These are phyloP conservation scores for Dichetophora obliterata DNA, from an alignment of 2,888 invertebrate species.

Conservation along the genomic window DNA sequence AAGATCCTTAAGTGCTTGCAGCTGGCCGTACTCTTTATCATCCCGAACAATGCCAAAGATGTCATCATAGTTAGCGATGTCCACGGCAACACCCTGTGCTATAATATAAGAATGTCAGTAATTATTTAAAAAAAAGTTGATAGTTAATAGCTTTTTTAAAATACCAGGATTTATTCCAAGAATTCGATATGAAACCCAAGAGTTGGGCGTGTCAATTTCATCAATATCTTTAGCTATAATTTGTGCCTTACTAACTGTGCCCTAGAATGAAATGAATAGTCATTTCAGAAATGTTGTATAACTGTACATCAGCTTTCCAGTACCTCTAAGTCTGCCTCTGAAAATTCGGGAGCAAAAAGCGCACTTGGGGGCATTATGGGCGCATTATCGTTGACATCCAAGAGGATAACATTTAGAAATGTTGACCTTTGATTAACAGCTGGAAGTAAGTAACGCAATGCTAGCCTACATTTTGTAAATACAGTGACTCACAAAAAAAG, in stretches of 20 bases:
- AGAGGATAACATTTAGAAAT: conserved; percentile 68
- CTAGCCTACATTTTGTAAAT: not conserved
- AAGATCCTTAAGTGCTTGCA: conserved; percentile 70
- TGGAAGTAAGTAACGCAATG: conserved; percentile 37
- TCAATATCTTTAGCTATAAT: conserved; percentile 73
- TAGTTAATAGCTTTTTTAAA: not conserved
- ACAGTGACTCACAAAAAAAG: no score
- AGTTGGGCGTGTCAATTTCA: conserved; percentile 72
- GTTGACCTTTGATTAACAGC: conserved; percentile 57
- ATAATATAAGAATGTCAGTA: not conserved
- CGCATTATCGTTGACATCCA: conserved; percentile 76
- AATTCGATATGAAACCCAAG: conserved; percentile 72
- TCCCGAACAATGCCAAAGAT: conserved; percentile 65
- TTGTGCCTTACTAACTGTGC: conserved; percentile 38
- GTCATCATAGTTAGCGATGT: conserved; percentile 55
- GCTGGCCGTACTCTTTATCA: conserved; percentile 68
- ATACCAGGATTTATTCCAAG: conserved; percentile 60
- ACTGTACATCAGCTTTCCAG: conserved; percentile 1
- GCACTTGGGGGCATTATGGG: conserved; percentile 70
- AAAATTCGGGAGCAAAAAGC: conserved; percentile 52
- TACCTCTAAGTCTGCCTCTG: conserved; percentile 55
- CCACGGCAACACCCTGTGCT: conserved; percentile 50
- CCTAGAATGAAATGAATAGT: conserved; percentile 34
- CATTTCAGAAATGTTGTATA: not conserved
- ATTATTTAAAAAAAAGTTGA: not conserved